Evolutionary conservation across 2,797 vertebrate genomes (phyloP), one percentile per base, ranked within the genome.

Genomic region (Lindbergichthys nudifrons): DNA sequence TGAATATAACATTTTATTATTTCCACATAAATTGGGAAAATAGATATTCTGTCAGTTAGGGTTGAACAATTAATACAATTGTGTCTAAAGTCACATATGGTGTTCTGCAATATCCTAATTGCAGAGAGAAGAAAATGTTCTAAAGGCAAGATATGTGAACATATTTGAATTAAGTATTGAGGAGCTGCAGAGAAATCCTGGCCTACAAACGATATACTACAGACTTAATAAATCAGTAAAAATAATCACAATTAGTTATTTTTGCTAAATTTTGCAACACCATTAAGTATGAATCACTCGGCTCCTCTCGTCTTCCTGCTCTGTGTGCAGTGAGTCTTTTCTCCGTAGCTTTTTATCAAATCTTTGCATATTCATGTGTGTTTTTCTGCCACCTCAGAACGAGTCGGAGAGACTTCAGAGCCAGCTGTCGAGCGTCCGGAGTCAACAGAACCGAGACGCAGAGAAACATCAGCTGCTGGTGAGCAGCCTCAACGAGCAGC

Each of bases 381-480:
- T 68, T 52, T 45, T 58, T 70, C 59, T 73, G 32, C 47, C 48
- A 9, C 59, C 66, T 2, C 91, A 98, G 97, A 96, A 90, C 12
- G 97, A 98, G 83, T 94, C 94, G 0, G 96, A 97, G 72, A 95
- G 94, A 41, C 95, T 97, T 1, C 96, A 96, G 80, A 85, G 89
- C 69, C 97, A 97, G 1, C 87, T 97, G 0, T 69, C 89, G 47
- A 93, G 88, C 0, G 36, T 95, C 19, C 92, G 95, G 14, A 95
- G 10, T 80, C 97, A 97, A 13, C 96, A 97, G 79, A 89, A 51
- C 67, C 83, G 95, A 82, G 97, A 97, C 3, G 80, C 84, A 0
- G 97, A 98, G 85, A 97, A 97, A 72, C 94, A 97, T 70, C 96
- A 96, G 42, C 86, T 95, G 48, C 83, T 96, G 45, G 87, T 97